A percentile compares a stretch with the other conserved stretches of the same genome.
These are phyloP conservation scores for Drosophila sp. DNA, from an alignment of 1,140 invertebrate genomes.

Conservation along the genomic window DNA sequence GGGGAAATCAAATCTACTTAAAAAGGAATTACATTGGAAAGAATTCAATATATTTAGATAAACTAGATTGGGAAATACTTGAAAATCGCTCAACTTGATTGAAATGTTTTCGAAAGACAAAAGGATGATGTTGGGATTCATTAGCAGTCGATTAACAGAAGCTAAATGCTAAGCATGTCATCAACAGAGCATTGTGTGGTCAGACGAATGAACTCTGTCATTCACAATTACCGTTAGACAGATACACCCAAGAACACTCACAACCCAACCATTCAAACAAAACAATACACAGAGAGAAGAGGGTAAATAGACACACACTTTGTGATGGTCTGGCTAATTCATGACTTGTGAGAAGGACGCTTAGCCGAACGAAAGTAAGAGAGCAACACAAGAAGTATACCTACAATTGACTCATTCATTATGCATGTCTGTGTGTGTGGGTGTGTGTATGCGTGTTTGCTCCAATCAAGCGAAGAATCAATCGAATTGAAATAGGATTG, in stretches of 20 bases:
- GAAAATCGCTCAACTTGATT: neutral
- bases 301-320: constrained; percentile 57
- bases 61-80: constrained; percentile 19
- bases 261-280: neutral
- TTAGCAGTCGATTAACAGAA: constrained; percentile 52
- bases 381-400: constrained; percentile 51
- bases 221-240: constrained; percentile 72
- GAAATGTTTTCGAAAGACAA: constrained; percentile 28
- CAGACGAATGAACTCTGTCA: constrained; percentile 32
- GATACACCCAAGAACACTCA: constrained; percentile 29
- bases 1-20: too few relatives aligned
- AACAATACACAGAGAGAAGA: neutral
- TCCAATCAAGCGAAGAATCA: constrained; percentile 72
- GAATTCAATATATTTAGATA: too few relatives aligned
- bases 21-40: too few relatives aligned
- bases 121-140: constrained; percentile 14
- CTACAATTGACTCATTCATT: constrained; percentile 58
- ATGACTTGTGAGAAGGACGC: constrained; percentile 69
- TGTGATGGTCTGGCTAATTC: constrained; percentile 68
- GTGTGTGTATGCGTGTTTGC: constrained; percentile 22
- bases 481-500: constrained; percentile 74
- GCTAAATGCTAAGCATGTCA: constrained; percentile 48
- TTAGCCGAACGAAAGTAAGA: constrained; percentile 63
- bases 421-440: constrained; percentile 46
- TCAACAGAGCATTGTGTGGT: constrained; percentile 39